Conservation (phyloP, 2,888 invertebrate species). For the Eupithecia tripunctaria region DNA sequence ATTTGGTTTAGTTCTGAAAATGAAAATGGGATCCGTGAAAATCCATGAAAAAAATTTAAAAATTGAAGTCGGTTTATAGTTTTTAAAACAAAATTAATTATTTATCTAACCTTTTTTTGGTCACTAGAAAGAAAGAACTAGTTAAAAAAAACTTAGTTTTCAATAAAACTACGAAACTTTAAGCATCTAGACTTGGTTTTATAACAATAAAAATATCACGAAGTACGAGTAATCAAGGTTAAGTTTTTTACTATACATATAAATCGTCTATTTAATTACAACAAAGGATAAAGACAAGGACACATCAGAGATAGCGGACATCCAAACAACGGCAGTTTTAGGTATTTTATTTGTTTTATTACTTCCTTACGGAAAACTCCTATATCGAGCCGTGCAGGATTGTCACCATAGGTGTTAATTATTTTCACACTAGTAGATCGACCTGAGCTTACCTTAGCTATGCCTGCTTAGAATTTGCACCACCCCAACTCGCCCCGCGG, state of each 20-base stretch:
- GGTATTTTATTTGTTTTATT: neutral
- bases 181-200: neutral
- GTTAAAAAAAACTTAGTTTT: no score
- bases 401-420: neutral
- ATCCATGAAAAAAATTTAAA: no score
- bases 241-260: neutral
- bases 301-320: slow-evolving; percentile 12
- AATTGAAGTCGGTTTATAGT: no score
- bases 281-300: neutral
- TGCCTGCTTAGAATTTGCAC: no score
- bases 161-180: neutral
- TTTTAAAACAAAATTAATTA: no score
- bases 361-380: neutral
- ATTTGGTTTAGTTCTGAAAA: no score
- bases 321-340: neutral
- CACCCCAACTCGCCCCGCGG: no score
- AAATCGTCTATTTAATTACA: neutral
- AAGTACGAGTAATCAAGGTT: neutral
- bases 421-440: neutral
- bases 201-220: neutral
- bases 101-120: no score
- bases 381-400: neutral
- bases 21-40: no score
- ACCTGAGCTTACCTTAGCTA: no score
- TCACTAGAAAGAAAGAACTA: no score